Conservation (phyloP, 2,797 vertebrate species). For the Sebastes elongatus region DNA sequence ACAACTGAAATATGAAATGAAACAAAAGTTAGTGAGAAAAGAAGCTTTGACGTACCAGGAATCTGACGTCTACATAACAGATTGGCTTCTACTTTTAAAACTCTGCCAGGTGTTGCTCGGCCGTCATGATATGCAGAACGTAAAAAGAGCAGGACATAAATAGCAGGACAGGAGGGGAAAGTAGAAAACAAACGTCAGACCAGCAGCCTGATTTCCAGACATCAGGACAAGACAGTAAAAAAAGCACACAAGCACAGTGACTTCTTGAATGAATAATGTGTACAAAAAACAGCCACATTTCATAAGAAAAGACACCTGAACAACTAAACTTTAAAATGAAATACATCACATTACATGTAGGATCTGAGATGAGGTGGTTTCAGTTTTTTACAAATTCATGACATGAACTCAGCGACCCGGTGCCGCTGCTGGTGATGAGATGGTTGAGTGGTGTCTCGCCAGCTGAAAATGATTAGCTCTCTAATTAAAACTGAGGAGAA, state of each 20-base stretch:
- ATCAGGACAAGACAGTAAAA: background rate
- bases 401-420: background rate
- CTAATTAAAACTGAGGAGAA: slow-evolving; percentile 5
- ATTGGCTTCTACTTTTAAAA: slow-evolving; percentile 13
- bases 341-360: background rate
- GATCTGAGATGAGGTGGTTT: background rate
- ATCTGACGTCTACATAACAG: background rate
- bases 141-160: slow-evolving; percentile 14
- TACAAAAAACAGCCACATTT: background rate
- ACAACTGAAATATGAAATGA: background rate
- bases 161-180: background rate
- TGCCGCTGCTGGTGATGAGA: background rate
- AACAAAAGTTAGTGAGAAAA: background rate
- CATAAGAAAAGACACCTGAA: background rate
- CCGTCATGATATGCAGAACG: slow-evolving; percentile 3
- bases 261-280: background rate
- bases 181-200: slow-evolving; percentile 8
- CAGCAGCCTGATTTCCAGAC: background rate
- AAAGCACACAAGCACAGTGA: background rate
- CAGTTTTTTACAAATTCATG: background rate
- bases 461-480: slow-evolving; percentile 35
- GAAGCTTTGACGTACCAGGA: background rate
- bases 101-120: background rate
- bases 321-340: background rate
- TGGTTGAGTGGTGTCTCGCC: background rate